A percentile compares a stretch with the other conserved stretches of the same genome.
phyloP scores from a whole-genome alignment of 2,113 vertebrate species.

The Ochotona princeps region DNA sequence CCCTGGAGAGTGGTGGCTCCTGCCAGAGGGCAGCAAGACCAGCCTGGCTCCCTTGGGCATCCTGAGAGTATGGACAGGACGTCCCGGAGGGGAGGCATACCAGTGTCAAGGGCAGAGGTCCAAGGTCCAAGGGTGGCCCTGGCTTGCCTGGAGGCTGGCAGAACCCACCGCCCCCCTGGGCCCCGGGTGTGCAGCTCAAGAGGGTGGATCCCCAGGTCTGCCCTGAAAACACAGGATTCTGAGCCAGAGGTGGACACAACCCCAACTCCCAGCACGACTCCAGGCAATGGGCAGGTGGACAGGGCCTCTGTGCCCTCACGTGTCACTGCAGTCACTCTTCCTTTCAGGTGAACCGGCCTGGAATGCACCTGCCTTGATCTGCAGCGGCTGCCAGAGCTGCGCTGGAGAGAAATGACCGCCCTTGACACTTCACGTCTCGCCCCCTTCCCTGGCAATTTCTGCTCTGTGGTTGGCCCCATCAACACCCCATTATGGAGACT shows the following conservation, averaged over 20 bases:
- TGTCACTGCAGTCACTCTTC: rapidly evolving
- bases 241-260: no score
- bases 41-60: background rate
- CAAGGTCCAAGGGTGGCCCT: background rate
- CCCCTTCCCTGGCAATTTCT: background rate
- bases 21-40: background rate
- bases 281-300: background rate
- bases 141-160: background rate
- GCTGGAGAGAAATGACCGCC: constrained; percentile 45
- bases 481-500: constrained; percentile 70
- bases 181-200: background rate
- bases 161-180: background rate
- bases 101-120: background rate
- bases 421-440: background rate
- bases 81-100: background rate
- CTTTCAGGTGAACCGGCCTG: background rate
- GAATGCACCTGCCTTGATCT: background rate
- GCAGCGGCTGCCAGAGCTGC: background rate
- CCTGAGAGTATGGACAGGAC: background rate
- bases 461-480: constrained; percentile 51
- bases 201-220: background rate
- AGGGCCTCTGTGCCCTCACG: rapidly evolving
- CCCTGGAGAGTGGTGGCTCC: background rate
- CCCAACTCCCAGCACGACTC: background rate
- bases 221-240: background rate